phyloP scores from a whole-genome alignment of 2,888 invertebrate genomes.

The Orthosia gothica region DNA sequence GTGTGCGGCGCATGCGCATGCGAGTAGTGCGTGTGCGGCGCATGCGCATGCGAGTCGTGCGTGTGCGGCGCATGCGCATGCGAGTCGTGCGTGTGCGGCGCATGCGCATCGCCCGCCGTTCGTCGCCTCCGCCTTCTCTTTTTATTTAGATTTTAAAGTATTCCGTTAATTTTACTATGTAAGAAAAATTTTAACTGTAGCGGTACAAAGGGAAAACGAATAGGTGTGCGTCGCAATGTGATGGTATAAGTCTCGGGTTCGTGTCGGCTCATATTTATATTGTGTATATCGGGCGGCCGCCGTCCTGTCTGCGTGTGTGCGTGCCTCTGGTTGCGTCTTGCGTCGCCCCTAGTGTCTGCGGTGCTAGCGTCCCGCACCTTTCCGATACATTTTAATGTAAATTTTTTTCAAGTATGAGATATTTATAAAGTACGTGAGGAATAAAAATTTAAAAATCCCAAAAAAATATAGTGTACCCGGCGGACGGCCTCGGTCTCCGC shows the following conservation, averaged over 20 bases:
- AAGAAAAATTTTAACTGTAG: slow-evolving; percentile 88
- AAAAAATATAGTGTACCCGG: slow-evolving; percentile 83
- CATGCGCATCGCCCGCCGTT: slow-evolving; percentile 45
- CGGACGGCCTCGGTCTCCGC: slow-evolving; percentile 64
- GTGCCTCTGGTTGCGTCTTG: slow-evolving; percentile 52
- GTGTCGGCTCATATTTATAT: slow-evolving; percentile 84
- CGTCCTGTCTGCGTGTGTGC: slow-evolving; percentile 74
- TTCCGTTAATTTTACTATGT: slow-evolving; percentile 91
- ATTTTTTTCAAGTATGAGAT: slow-evolving; percentile 91
- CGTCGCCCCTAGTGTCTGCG: slow-evolving; percentile 74
- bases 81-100: not conserved
- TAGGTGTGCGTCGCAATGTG: slow-evolving; percentile 89
- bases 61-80: not conserved
- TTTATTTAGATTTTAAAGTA: slow-evolving; percentile 91
- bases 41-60: slow-evolving; percentile 2
- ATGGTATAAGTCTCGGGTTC: slow-evolving; percentile 82
- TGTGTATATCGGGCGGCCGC: slow-evolving; percentile 78
- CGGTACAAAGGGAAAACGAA: slow-evolving; percentile 88
- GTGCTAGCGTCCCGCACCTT: slow-evolving; percentile 80
- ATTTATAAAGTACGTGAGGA: slow-evolving; percentile 91
- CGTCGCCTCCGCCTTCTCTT: slow-evolving; percentile 78
- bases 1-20: not conserved
- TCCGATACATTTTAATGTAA: slow-evolving; percentile 89
- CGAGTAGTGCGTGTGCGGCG: not conserved
- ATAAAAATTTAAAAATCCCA: slow-evolving; percentile 84